Percentiles rank a stretch among this genome's conserved stretches.
These are phyloP conservation scores for Cyrtonyx montezumae DNA, from an alignment of 2,113 vertebrate species.

Conservation along the genomic window DNA sequence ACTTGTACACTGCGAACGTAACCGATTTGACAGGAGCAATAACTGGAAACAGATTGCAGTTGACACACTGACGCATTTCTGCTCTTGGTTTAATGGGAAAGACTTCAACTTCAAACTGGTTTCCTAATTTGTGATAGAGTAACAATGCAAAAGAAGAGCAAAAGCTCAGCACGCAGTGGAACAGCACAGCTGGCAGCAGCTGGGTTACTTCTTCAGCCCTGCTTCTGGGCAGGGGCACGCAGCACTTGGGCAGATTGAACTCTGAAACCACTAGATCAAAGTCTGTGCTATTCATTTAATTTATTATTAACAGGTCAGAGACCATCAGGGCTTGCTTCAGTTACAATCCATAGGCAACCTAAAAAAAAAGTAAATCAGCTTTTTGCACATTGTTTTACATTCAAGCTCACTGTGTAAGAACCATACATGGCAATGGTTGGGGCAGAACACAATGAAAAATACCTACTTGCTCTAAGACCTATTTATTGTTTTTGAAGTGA, in stretches of 20 bases:
- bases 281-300: background rate
- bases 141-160: background rate
- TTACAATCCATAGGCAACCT: background rate
- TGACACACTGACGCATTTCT: background rate
- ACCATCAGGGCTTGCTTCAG: background rate
- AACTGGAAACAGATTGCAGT: slow-evolving; percentile 36
- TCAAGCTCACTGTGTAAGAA: background rate
- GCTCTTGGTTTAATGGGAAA: slow-evolving; percentile 33
- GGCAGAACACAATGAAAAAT: background rate
- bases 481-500: background rate
- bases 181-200: background rate
- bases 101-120: background rate
- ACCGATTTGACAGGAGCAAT: slow-evolving; percentile 28
- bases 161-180: background rate
- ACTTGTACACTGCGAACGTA: background rate
- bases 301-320: background rate
- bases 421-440: background rate
- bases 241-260: background rate
- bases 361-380: background rate
- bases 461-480: background rate
- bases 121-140: background rate
- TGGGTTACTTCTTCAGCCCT: background rate
- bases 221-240: background rate
- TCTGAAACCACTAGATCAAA: background rate
- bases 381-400: background rate